phyloP scores from a whole-genome alignment of 2,888 invertebrate genomes.

The Magallana nippona region DNA sequence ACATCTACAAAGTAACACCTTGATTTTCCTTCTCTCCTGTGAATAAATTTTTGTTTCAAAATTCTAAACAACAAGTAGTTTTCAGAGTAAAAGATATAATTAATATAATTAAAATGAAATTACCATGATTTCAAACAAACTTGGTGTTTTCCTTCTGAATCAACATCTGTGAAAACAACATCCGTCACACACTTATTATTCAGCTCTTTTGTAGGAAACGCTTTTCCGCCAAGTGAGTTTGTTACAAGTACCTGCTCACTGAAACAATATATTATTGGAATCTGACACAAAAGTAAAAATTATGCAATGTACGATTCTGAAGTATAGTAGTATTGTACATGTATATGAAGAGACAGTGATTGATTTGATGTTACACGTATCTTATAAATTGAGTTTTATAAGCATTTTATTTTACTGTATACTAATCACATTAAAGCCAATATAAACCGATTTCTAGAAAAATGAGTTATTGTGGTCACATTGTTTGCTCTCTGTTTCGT shows the following conservation, averaged over 20 bases:
- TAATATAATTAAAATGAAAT: too few relatives aligned
- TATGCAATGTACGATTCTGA: too few relatives aligned
- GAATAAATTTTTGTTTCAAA: neutral
- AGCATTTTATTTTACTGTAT: too few relatives aligned
- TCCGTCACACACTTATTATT: conserved; percentile 32
- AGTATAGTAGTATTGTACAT: too few relatives aligned
- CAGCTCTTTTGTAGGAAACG: neutral
- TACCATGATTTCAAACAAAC: conserved; percentile 43
- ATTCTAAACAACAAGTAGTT: neutral
- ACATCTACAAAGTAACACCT: neutral
- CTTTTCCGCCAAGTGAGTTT: neutral
- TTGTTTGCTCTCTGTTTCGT: too few relatives aligned
- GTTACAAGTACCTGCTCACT: conserved; percentile 28
- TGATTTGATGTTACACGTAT: too few relatives aligned
- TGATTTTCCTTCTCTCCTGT: conserved; percentile 1
- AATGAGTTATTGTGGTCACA: too few relatives aligned
- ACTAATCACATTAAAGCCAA: too few relatives aligned
- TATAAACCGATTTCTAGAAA: too few relatives aligned
- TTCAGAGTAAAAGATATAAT: neutral
- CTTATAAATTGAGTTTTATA: too few relatives aligned
- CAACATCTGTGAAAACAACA: conserved; percentile 27
- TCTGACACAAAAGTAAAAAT: too few relatives aligned
- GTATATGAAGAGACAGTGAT: too few relatives aligned
- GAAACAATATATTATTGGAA: neutral
- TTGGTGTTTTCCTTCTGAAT: conserved; percentile 19